phyloP scores from a whole-genome alignment of 2,888 invertebrate species.

The Seira ritae region DNA sequence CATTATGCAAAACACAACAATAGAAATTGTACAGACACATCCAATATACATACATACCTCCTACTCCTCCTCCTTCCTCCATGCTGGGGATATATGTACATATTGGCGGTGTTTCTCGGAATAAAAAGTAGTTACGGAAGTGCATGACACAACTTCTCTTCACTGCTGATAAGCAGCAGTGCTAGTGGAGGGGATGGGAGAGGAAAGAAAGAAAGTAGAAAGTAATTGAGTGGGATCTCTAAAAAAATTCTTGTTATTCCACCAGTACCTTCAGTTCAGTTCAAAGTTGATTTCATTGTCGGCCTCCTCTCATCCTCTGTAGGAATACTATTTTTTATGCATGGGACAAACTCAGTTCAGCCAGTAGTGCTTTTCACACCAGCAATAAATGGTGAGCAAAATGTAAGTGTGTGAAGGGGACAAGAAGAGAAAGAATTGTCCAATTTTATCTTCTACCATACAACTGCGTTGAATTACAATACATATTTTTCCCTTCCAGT shows the following conservation, averaged over 20 bases:
- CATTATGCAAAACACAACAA: conserved; percentile 51
- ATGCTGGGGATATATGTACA: too few relatives aligned
- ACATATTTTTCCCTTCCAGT: too few relatives aligned
- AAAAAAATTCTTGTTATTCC: conserved; percentile 10
- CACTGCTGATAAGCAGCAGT: too few relatives aligned
- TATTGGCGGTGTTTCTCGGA: conserved; percentile 12
- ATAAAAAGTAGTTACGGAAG: conserved; percentile 10
- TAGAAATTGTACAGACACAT: neutral
- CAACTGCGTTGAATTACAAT: too few relatives aligned
- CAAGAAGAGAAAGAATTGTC: too few relatives aligned
- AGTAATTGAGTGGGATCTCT: conserved; percentile 57
- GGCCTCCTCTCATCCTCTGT: neutral
- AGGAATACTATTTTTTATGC: conserved; percentile 23
- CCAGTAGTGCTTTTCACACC: too few relatives aligned
- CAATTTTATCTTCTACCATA: too few relatives aligned
- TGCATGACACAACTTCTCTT: conserved; percentile 3
- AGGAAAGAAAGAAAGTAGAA: conserved; percentile 29
- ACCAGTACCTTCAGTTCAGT: conserved; percentile 20
- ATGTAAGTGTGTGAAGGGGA: too few relatives aligned
- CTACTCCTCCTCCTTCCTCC: neutral
- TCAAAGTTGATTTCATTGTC: conserved; percentile 53
- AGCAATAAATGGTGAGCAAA: too few relatives aligned
- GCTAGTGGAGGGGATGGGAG: neutral
- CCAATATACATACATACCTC: neutral
- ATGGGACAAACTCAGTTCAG: conserved; percentile 10